phyloP scores from a whole-genome alignment of 2,113 vertebrate species.

The Ammodytes dubius region DNA sequence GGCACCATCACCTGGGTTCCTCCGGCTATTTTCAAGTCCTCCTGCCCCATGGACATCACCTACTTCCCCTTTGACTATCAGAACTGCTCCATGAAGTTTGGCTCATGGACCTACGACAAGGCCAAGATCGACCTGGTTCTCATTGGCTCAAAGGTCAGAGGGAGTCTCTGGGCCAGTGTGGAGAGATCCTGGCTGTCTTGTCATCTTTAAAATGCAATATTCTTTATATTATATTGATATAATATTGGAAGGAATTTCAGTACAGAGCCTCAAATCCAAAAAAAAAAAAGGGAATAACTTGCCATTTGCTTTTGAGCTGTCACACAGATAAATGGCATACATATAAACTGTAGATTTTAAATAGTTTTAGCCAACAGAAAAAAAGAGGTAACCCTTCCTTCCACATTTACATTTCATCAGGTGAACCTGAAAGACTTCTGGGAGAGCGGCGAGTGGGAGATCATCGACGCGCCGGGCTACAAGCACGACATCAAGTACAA shows the following conservation, averaged over 20 bases:
- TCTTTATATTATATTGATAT: neutral
- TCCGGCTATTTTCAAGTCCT: conserved; percentile 96
- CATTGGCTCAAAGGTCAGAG: conserved; percentile 91
- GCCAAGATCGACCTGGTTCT: conserved; percentile 95
- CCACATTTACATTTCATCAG: conserved; percentile 43
- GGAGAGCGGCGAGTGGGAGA: conserved; percentile 98
- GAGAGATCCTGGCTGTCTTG: neutral
- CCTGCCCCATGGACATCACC: conserved; percentile 97
- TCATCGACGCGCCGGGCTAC: conserved; percentile 94
- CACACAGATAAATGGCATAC: neutral
- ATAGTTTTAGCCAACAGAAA: neutral
- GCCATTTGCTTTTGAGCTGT: neutral
- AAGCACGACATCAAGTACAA: conserved; percentile 98
- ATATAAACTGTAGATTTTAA: neutral
- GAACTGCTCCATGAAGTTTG: conserved; percentile 97
- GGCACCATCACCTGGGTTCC: conserved; percentile 94
- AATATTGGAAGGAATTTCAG: neutral
- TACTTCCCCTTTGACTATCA: conserved; percentile 98
- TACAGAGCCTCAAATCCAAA: neutral
- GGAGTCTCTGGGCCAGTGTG: neutral
- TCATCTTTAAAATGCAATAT: neutral
- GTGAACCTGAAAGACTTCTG: conserved; percentile 94
- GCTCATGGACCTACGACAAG: conserved; percentile 97
- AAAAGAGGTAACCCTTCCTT: neutral
- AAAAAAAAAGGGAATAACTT: neutral